Evolutionary conservation across 2,797 vertebrate species (phyloP).

Genomic region (Masticophis lateralis): DNA sequence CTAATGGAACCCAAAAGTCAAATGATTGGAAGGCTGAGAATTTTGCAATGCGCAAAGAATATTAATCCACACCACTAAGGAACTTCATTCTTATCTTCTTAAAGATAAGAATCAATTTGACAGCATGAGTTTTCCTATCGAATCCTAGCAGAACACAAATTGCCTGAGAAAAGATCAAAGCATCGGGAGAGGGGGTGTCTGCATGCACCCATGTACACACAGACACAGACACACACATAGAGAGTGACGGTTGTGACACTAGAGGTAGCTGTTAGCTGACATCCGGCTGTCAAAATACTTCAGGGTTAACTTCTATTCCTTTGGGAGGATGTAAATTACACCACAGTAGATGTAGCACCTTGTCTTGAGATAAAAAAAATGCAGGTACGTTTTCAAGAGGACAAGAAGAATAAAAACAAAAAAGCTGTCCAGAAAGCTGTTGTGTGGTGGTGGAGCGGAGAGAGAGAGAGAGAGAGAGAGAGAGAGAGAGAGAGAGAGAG

Average conservation of each 20-base stretch:
- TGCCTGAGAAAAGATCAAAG: conserved; percentile 4
- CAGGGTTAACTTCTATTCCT: conserved; percentile 36
- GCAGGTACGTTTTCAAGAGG: conserved; percentile 39
- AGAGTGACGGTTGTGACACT: conserved; percentile 43
- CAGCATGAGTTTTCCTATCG: neutral
- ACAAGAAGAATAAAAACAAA: conserved; percentile 15
- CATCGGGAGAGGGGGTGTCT: conserved; percentile 11
- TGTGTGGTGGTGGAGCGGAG: too few species aligned
- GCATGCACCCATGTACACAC: neutral
- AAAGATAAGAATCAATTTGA: conserved; percentile 18
- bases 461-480: neutral
- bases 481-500: too few species aligned
- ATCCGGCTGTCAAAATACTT: conserved; percentile 42
- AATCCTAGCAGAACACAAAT: neutral
- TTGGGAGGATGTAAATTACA: conserved; percentile 35
- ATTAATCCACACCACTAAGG: neutral
- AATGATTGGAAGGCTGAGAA: neutral
- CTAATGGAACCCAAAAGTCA: neutral
- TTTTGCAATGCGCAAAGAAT: neutral
- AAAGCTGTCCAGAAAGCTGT: neutral
- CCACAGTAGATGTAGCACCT: conserved; percentile 38
- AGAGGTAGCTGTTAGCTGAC: conserved; percentile 43
- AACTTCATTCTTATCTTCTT: neutral
- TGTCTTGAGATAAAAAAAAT: conserved; percentile 46
- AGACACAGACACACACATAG: neutral